phyloP scores from a whole-genome alignment of 2,797 vertebrate species.

The Acropternis orthonyx region DNA sequence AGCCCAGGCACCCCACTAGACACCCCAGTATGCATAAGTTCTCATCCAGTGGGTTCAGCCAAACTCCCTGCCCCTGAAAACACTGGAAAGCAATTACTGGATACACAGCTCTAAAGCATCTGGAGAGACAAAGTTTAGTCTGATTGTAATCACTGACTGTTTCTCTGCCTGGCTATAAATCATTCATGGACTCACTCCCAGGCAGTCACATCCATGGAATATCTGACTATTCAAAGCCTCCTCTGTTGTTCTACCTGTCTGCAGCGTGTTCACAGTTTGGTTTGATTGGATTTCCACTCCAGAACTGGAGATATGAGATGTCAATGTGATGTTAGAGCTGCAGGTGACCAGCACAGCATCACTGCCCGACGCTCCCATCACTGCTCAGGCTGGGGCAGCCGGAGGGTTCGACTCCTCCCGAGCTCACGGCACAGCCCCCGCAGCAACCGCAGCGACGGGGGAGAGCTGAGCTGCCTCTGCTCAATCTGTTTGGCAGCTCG shows the following conservation, averaged over 20 bases:
- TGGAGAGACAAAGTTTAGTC: background rate
- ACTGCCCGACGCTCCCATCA: accelerated
- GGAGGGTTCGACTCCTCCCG: accelerated
- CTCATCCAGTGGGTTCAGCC: background rate
- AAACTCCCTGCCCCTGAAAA: background rate
- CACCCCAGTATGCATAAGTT: background rate
- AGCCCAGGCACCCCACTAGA: background rate
- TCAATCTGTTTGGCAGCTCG: background rate
- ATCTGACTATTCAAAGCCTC: background rate
- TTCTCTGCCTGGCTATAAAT: background rate
- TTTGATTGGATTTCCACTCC: background rate
- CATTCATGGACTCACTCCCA: background rate
- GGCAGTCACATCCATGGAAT: background rate
- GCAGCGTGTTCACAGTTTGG: background rate
- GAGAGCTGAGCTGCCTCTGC: conserved; percentile 9
- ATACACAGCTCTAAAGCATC: background rate
- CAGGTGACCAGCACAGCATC: background rate
- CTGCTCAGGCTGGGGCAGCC: background rate
- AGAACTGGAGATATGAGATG: background rate
- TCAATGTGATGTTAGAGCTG: accelerated
- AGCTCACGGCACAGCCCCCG: background rate
- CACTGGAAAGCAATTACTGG: background rate
- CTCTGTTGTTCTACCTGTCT: background rate
- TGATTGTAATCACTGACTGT: background rate
- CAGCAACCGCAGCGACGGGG: background rate